Percentiles rank a stretch among this genome's conserved stretches.
These are phyloP conservation scores for Vulpes lagopus DNA, from an alignment of 2,113 vertebrate species.

Conservation along the genomic window DNA sequence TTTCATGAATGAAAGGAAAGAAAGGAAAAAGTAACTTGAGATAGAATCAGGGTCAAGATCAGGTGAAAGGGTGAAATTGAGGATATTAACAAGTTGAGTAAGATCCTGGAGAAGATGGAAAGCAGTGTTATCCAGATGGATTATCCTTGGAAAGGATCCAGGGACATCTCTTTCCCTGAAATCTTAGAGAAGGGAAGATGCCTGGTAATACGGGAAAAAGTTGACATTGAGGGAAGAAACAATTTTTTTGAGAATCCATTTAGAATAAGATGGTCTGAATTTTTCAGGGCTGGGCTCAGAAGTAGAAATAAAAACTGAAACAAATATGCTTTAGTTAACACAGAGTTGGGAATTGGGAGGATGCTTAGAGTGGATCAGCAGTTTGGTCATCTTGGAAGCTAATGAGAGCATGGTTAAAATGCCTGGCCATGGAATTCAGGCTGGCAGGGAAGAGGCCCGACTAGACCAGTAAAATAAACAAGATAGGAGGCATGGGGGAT, in stretches of 20 bases:
- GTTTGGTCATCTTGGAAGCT: neutral
- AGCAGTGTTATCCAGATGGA: neutral
- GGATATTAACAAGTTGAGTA: neutral
- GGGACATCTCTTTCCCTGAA: neutral
- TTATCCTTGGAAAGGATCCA: neutral
- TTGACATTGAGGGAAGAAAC: neutral
- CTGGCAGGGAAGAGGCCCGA: neutral
- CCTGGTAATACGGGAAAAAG: neutral
- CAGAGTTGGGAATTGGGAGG: neutral
- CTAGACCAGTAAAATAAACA: neutral
- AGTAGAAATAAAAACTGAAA: neutral
- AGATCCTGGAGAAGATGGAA: neutral
- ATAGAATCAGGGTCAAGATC: neutral
- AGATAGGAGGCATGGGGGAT: neutral
- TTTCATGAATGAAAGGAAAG: neutral
- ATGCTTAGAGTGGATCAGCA: too few species aligned
- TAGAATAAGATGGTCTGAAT: neutral
- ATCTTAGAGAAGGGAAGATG: neutral
- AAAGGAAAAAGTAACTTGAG: neutral
- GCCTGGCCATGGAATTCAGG: neutral
- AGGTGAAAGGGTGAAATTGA: neutral
- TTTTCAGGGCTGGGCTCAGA: constrained; percentile 23
- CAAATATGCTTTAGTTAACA: neutral
- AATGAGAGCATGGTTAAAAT: neutral
- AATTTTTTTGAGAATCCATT: neutral